These are phyloP conservation scores for Gymnoscopelus braueri DNA, from an alignment of 2,797 vertebrate genomes.

Conservation along the genomic window DNA sequence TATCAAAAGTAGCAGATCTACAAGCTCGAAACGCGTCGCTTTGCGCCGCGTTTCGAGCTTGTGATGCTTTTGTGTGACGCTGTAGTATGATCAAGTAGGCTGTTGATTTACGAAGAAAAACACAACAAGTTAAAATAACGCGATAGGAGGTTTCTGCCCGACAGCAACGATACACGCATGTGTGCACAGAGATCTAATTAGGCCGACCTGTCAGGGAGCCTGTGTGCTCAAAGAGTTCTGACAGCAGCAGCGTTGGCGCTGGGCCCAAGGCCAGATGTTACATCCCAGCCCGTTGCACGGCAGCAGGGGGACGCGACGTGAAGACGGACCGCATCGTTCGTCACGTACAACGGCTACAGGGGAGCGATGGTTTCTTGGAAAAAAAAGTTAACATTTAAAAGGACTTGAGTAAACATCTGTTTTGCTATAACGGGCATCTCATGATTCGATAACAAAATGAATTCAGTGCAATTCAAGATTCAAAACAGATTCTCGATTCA, in stretches of 20 bases:
- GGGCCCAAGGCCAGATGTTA: slow-evolving; percentile 42
- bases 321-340: slow-evolving; percentile 10
- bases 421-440: no score
- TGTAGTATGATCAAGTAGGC: no score
- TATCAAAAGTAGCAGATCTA: no score
- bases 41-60: no score
- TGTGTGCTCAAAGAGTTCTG: slow-evolving; percentile 26
- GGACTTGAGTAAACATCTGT: slow-evolving; percentile 5
- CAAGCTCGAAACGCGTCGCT: no score
- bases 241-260: slow-evolving; percentile 11
- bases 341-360: slow-evolving; percentile 31
- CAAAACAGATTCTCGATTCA: no score
- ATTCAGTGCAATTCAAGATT: no score
- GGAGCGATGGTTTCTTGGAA: background rate
- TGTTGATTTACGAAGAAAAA: no score
- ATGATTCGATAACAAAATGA: no score
- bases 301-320: slow-evolving; percentile 7
- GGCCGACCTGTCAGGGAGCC: slow-evolving; percentile 35
- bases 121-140: no score
- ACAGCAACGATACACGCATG: background rate
- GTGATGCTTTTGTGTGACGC: no score
- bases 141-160: no score
- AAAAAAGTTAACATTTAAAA: slow-evolving; percentile 6
- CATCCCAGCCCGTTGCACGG: background rate
- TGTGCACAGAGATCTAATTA: slow-evolving; percentile 42